Base-by-base conservation (phyloP, 64 coral and sea anemone species). In the Pocillopora damicornis region DNA sequence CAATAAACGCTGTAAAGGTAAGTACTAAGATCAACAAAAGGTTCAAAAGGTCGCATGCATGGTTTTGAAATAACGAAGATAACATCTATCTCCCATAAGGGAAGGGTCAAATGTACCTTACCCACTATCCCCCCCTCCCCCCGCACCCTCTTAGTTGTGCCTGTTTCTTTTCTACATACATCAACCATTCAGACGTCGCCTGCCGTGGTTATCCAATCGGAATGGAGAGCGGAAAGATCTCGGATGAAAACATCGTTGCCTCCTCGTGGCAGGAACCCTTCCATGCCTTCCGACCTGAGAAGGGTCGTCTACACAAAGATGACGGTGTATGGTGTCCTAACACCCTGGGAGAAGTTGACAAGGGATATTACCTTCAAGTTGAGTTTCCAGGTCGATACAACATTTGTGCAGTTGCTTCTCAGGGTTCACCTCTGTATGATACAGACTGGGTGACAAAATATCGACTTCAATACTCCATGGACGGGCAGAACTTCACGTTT, bases 361-460 rank as follows among this genome's bases (percentile, higher is more conserved):
- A 83, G 80, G 35, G 22, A 16, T 63, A 67, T 83, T 83, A 37
- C 18, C 34, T 83, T 67, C 80, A 83, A 67, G 36, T 83, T 1
- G 80, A 83, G 80, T 67, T 83, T 67, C 61, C 80, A 12, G 63
- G 35, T 36, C 37, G 80, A 17, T 83, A 83, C 80, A 83, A 83
- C 62, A 12, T 68, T 10, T 83, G 80, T 36, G 80, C 80, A n/a
- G 61, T 83, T 0, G 63, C 80, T 13, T 67, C 80, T n/a, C 61
- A 83, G 20, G 80, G 80, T 12, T 83, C 80, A 4, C 80, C 80
- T 7, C 80, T 83, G 16, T 13, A 83, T 63, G 22, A 63, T 9
- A 83, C 80, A 1, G 80, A 83, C 80, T 83, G 80, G 80, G 80
- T 83, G 10, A 83, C 36, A 36, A 83, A 83, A 37, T 83, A 83